These are phyloP conservation scores for Sterna hirundo DNA, from an alignment of 2,113 vertebrate genomes.

Conservation along the genomic window DNA sequence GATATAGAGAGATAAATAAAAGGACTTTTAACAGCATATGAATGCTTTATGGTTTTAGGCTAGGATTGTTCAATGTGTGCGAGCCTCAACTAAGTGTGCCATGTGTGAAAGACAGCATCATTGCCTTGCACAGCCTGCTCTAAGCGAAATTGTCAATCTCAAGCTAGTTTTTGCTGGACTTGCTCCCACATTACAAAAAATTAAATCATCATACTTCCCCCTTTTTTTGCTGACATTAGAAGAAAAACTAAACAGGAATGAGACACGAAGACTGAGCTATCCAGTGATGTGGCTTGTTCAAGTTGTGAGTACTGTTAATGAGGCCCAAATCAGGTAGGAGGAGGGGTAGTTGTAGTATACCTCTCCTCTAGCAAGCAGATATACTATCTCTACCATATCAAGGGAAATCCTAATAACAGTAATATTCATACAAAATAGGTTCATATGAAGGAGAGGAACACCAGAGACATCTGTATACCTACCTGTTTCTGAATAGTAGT, in stretches of 20 bases:
- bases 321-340: not conserved
- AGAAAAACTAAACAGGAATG: not conserved
- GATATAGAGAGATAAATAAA: not conserved
- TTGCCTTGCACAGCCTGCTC: not conserved
- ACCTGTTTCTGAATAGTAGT: not conserved
- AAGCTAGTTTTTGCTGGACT: not conserved
- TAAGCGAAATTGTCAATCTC: not conserved
- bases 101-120: not conserved
- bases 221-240: not conserved
- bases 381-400: rapidly evolving
- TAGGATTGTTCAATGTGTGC: not conserved
- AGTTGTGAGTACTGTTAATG: not conserved
- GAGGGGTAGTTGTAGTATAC: not conserved
- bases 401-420: not conserved
- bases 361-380: not conserved
- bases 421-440: not conserved
- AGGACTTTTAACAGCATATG: not conserved
- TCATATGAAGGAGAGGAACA: not conserved
- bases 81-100: not conserved
- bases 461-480: not conserved
- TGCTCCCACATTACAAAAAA: not conserved
- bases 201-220: not conserved
- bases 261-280: not conserved
- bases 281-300: not conserved
- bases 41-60: not conserved